These are phyloP conservation scores for Callyntrura guangdongensis DNA, from an alignment of 2,888 invertebrate genomes.

Conservation along the genomic window DNA sequence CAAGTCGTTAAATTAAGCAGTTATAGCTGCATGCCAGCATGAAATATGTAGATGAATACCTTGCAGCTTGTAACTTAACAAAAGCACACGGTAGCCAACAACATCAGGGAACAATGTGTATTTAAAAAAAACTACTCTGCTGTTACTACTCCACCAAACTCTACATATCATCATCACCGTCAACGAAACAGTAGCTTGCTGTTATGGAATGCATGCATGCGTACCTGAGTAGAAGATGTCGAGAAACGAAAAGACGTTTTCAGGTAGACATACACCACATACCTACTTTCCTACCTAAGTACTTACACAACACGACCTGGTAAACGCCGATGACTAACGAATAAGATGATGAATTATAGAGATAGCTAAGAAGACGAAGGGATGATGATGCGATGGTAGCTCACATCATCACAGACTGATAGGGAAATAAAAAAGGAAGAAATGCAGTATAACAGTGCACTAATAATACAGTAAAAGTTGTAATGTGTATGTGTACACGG, in stretches of 20 bases:
- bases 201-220: background rate
- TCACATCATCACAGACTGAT: background rate
- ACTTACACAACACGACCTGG: background rate
- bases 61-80: too few species aligned
- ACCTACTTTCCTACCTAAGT: too few species aligned
- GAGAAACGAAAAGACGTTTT: background rate
- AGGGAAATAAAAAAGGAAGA: background rate
- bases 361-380: background rate
- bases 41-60: too few species aligned
- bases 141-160: too few species aligned
- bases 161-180: too few species aligned
- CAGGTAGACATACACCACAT: background rate
- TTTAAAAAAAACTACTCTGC: too few species aligned
- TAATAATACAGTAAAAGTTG: slow-evolving; percentile 54
- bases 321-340: slow-evolving; percentile 39
- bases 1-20: too few species aligned
- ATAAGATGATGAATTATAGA: slow-evolving; percentile 25
- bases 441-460: background rate
- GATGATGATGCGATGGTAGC: background rate
- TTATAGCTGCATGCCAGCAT: too few species aligned
- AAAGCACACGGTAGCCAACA: too few species aligned
- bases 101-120: too few species aligned
- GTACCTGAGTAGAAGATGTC: background rate
- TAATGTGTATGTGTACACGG: slow-evolving; percentile 30
- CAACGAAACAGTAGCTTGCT: background rate